Conservation (phyloP, 1,140 invertebrate species). For the Dendrolimus kikuchii region DNA sequence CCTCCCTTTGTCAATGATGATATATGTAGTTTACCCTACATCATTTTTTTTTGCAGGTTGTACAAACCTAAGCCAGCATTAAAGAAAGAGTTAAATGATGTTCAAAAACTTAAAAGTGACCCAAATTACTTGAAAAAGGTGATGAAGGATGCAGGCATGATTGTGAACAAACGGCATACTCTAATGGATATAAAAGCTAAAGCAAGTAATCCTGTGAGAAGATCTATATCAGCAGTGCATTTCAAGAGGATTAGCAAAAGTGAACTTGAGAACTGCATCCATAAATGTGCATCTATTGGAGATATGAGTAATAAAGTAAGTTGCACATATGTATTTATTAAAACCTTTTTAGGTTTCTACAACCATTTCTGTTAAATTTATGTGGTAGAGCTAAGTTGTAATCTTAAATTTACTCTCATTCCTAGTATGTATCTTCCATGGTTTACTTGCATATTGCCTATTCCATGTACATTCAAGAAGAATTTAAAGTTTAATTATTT, state of each 20-base stretch:
- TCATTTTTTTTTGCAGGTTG: slow-evolving; percentile 57
- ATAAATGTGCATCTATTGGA: slow-evolving; percentile 59
- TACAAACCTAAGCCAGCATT: slow-evolving; percentile 50
- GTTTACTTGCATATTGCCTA: no score
- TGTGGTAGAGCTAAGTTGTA: no score
- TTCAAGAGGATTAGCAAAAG: slow-evolving; percentile 55
- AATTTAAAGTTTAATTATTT: no score
- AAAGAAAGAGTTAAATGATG: slow-evolving; percentile 27
- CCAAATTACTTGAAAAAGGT: slow-evolving; percentile 42
- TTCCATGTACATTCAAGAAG: no score
- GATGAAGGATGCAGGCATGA: slow-evolving; percentile 29
- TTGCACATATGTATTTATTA: no score
- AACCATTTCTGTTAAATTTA: no score
- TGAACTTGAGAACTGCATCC: slow-evolving; percentile 51
- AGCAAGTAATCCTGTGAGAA: slow-evolving; percentile 27
- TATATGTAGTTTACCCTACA: slow-evolving; percentile 3
- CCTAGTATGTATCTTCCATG: no score
- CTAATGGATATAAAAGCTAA: slow-evolving; percentile 23
- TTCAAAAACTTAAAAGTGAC: slow-evolving; percentile 35
- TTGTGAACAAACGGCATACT: slow-evolving; percentile 40
- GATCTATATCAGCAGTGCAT: slow-evolving; percentile 67
- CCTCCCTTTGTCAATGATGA: neutral
- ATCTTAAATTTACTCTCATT: no score
- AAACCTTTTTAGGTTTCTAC: no score
- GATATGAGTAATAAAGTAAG: slow-evolving; percentile 44